These are phyloP conservation scores for Anabacerthia variegaticeps DNA, from an alignment of 2,797 vertebrate species.

Conservation along the genomic window DNA sequence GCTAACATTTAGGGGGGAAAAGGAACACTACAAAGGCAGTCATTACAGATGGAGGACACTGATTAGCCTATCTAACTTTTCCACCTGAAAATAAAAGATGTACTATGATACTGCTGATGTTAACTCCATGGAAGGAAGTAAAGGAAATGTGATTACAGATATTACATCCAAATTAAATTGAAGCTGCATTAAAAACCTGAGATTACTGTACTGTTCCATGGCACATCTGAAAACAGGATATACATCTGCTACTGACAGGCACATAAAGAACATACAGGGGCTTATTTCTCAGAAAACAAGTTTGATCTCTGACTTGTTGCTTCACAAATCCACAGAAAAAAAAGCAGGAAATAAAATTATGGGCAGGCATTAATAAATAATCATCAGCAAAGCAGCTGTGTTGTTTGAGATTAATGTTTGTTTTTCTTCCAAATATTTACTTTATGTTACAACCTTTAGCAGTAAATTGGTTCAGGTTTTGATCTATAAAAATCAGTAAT, in stretches of 20 bases:
- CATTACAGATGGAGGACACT: neutral
- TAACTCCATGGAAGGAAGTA: constrained; percentile 14
- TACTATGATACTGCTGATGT: neutral
- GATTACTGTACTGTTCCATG: neutral
- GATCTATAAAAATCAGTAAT: neutral
- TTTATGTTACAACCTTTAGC: neutral
- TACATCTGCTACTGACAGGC: neutral
- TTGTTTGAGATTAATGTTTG: neutral
- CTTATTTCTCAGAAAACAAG: constrained; percentile 3
- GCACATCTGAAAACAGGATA: neutral
- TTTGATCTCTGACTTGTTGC: neutral
- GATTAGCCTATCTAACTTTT: neutral
- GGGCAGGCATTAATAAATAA: neutral
- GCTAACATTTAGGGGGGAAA: neutral
- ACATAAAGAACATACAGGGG: neutral
- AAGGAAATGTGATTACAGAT: constrained; percentile 50
- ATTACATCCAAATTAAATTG: constrained; percentile 51
- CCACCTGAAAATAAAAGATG: constrained; percentile 24
- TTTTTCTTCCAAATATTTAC: neutral
- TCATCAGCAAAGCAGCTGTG: neutral
- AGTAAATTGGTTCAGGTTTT: neutral
- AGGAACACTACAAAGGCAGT: neutral
- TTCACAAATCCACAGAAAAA: neutral
- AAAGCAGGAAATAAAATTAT: neutral
- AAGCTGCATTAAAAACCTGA: constrained; percentile 9